A percentile compares a stretch with the other conserved stretches of the same genome.
Conservation (phyloP, 2,113 vertebrate species). For the Oxyura jamaicensis region DNA sequence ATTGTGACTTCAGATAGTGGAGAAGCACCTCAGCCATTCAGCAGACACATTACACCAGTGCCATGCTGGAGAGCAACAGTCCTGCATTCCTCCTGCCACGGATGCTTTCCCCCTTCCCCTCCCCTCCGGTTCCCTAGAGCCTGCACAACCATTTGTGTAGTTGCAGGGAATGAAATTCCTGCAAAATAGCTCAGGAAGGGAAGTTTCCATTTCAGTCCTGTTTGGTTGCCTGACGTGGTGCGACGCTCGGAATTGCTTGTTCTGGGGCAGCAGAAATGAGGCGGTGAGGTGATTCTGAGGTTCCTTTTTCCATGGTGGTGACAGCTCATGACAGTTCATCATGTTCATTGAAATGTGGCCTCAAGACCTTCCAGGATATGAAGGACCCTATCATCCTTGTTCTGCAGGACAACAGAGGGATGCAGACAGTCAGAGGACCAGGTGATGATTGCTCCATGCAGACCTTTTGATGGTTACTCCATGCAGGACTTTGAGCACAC, state of each 20-base stretch:
- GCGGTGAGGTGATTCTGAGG: neutral
- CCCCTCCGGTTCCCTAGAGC: neutral
- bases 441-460: neutral
- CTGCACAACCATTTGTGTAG: neutral
- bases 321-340: neutral
- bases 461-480: neutral
- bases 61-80: neutral
- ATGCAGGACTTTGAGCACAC: neutral
- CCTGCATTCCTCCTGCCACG: neutral
- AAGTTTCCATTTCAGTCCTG: neutral
- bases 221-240: neutral
- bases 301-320: neutral
- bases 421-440: neutral
- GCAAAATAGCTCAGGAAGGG: neutral
- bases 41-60: neutral
- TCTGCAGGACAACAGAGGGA: neutral
- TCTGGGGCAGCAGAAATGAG: neutral
- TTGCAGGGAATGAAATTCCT: neutral
- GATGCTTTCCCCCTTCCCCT: neutral
- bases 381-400: neutral
- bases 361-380: neutral
- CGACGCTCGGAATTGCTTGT: neutral
- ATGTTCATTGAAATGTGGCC: neutral
- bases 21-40: neutral
- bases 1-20: neutral